Evolutionary conservation across 2,113 vertebrate genomes (phyloP), one percentile per base, ranked within the genome.

Genomic region (Gnathonemus echidnorhynchus): DNA sequence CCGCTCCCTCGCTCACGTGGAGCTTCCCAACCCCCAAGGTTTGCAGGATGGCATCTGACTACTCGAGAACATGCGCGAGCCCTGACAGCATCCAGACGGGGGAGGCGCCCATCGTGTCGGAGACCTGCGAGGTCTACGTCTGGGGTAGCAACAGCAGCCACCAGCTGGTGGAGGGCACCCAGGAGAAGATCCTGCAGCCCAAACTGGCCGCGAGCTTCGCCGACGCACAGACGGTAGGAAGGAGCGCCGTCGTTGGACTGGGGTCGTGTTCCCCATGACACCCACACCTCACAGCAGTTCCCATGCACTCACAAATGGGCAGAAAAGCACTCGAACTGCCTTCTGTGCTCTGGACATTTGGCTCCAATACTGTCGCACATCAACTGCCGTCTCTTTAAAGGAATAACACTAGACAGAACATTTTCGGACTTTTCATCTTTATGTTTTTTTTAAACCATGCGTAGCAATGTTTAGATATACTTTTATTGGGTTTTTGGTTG

Each of bases 71-170:
- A 0, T 98, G 97, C 90, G 98, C 98, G n/a, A 99, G 97, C 90
- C 97, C 98, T 1, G 98, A 99, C 92, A 99, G 97, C 94, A 97
- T 99, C 52, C 98, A 99, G 94, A 97, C 97, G 0, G 98, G 97
- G 0, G 98, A 99, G 91, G 94, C 97, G 0, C 97, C 97, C 2
- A 93, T 98, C 35, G 96, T 98, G 92, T 99, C 98, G 0, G 98
- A 99, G 92, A 99, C 97, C 45, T 99, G 98, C 39, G 98, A 99
- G 93, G 98, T 99, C 0, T 98, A 98, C 48, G 96, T 97, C 6
- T 97, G 96, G 97, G 96, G 97, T 6, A 97, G 97, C 87, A 97
- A 97, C 92, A 97, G 97, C 94, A 97, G 97, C 62, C 97, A 97
- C 91, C 97, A 97, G 50, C 92, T 97, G 88, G 97, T 97, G 10